phyloP scores from a whole-genome alignment of 2,888 invertebrate species.

The Didymodactylos carnosus region DNA sequence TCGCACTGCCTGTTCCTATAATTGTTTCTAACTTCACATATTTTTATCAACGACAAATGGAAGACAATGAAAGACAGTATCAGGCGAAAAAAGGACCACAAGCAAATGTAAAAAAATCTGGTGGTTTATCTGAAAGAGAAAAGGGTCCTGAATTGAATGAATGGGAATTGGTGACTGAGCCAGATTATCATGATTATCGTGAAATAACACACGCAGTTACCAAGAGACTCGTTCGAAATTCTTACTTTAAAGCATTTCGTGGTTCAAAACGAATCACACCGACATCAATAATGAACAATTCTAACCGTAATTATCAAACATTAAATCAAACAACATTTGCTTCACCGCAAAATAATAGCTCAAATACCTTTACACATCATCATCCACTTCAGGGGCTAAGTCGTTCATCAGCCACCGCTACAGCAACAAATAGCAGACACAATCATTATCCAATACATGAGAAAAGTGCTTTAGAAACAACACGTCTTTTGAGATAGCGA shows the following conservation, averaged over 20 bases:
- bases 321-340: too few species aligned
- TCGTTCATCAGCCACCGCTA: too few species aligned
- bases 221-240: background rate
- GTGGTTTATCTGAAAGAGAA: background rate
- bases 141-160: background rate
- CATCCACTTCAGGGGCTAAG: too few species aligned
- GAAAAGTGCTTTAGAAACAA: too few species aligned
- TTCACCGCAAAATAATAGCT: too few species aligned
- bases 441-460: too few species aligned
- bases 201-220: background rate
- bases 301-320: too few species aligned
- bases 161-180: background rate
- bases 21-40: conserved; percentile 22
- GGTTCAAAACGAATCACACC: background rate
- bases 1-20: conserved; percentile 21
- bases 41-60: conserved; percentile 17
- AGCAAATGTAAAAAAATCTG: background rate
- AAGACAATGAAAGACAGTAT: background rate
- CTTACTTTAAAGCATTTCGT: background rate
- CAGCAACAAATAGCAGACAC: too few species aligned
- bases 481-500: too few species aligned
- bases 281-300: too few species aligned
- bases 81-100: background rate
- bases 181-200: background rate
- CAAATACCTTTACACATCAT: too few species aligned